These are phyloP conservation scores for Aleiodes sp. DNA, from an alignment of 1,140 invertebrate species.

Conservation along the genomic window DNA sequence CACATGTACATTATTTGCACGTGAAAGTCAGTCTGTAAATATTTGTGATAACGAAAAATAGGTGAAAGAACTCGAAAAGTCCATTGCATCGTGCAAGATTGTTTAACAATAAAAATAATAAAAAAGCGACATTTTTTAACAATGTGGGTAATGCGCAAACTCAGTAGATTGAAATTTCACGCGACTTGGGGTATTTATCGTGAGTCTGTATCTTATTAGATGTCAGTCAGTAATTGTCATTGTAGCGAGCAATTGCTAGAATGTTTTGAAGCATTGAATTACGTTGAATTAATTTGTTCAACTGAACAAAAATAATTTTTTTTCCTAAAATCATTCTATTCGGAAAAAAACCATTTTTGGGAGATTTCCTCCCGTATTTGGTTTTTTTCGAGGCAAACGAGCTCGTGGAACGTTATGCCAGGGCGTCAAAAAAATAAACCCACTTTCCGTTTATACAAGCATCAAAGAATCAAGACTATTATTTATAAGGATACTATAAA, in stretches of 20 bases:
- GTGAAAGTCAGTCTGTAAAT: neutral
- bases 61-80: conserved; percentile 32
- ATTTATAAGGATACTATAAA: conserved; percentile 31
- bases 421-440: conserved; percentile 35
- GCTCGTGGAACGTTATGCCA: conserved; percentile 49
- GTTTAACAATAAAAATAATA: neutral
- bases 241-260: conserved; percentile 20
- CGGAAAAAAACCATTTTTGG: neutral
- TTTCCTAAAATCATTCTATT: too few relatives aligned
- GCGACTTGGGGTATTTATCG: conserved; percentile 41
- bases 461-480: conserved; percentile 46
- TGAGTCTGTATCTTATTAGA: conserved; percentile 32
- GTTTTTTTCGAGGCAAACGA: conserved; percentile 20
- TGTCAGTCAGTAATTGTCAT: conserved; percentile 44
- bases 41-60: conserved; percentile 25
- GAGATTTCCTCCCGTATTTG: conserved; percentile 10
- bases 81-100: conserved; percentile 28
- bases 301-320: neutral
- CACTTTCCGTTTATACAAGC: conserved; percentile 43
- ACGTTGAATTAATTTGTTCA: neutral
- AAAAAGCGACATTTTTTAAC: too few relatives aligned
- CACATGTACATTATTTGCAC: neutral
- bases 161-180: conserved; percentile 28
- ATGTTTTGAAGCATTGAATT: neutral
- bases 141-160: conserved; percentile 9